Base-by-base conservation (phyloP, 2,888 invertebrate genomes). In the Phengaris arion region DNA sequence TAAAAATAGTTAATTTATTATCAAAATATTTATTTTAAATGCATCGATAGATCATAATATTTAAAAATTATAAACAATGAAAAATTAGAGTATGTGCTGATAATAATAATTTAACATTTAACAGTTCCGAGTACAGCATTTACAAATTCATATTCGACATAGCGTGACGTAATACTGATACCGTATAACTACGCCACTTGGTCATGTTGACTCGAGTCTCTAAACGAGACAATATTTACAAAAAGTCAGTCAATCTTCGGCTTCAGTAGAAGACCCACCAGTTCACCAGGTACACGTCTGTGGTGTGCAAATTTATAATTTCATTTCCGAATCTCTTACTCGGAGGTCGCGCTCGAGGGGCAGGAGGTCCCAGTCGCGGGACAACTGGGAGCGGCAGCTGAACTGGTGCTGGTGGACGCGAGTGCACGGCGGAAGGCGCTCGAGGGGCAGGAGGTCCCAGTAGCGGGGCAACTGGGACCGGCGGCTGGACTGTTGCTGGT, bases 401-500 rank as follows among this genome's bases (percentile, higher is more conserved):
- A 13, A 68, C 48, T 13, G 68, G 12, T 2, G 12, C 68, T 51
- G 69, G 51, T 2, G 15, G 51, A 48, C 12, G n/a, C 10, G 51
- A 15, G 6, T 48, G 15, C 15, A 51, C 15, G 48, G 68, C n/a
- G 69, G 69, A 13, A 7, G 46, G 46, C 69, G 22, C 22, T 22
- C 22, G 22, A 22, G 22, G 22, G 22, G 22, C 22, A 22, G 22
- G 22, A 22, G 22, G 22, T 22, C 22, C 22, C 22, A 22, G 22
- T 8, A 22, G 51, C 46, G 46, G 15, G 72, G 13, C 51, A 22
- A 12, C 72, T 15, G 22, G 13, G 73, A 13, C 35, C n/a, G n/a
- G 45, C 9, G 68, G 75, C 75, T 76, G 74, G 77, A 76, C 74
- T 75, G 76, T 68, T 57, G 70, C 68, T 10, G 55, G 52, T 64